Evolutionary conservation across 2,888 invertebrate species (phyloP).

Genomic region (Ormia ochracea): DNA sequence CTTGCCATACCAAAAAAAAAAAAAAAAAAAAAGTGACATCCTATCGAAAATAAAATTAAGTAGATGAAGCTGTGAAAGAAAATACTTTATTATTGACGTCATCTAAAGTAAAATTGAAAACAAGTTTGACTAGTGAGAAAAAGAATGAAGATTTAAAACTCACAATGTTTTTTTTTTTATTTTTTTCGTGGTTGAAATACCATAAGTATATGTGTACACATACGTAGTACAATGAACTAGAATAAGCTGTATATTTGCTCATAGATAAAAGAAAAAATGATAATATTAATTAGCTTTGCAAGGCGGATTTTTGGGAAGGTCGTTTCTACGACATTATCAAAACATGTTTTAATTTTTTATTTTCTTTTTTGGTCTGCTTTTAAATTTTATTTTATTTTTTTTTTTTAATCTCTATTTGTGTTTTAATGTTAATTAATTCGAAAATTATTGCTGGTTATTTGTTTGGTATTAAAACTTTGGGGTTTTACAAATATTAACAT

Average conservation of each 20-base stretch:
- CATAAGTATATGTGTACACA: neutral
- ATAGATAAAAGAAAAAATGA: slow-evolving; percentile 29
- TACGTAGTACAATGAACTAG: slow-evolving; percentile 52
- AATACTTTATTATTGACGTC: slow-evolving; percentile 41
- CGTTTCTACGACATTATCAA: slow-evolving; percentile 59
- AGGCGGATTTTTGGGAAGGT: slow-evolving; percentile 72
- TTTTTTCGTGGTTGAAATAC: neutral
- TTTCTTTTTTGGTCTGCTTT: too few relatives aligned
- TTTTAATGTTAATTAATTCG: slow-evolving; percentile 33
- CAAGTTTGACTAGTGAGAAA: slow-evolving; percentile 8
- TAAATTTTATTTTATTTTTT: slow-evolving; percentile 33
- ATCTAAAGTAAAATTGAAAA: slow-evolving; percentile 7
- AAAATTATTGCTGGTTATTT: too few relatives aligned
- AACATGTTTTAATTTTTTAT: slow-evolving; percentile 9
- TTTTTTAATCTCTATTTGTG: neutral
- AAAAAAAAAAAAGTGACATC: neutral
- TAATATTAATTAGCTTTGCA: slow-evolving; percentile 67
- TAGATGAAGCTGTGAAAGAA: neutral
- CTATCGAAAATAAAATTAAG: neutral
- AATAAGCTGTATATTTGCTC: neutral
- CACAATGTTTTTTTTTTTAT: too few relatives aligned
- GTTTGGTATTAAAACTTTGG: too few relatives aligned
- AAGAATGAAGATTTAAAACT: neutral
- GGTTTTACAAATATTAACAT: too few relatives aligned
- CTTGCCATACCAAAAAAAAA: neutral